These are phyloP conservation scores for Nymphalis c-album DNA, from an alignment of 2,888 invertebrate species.

Conservation along the genomic window DNA sequence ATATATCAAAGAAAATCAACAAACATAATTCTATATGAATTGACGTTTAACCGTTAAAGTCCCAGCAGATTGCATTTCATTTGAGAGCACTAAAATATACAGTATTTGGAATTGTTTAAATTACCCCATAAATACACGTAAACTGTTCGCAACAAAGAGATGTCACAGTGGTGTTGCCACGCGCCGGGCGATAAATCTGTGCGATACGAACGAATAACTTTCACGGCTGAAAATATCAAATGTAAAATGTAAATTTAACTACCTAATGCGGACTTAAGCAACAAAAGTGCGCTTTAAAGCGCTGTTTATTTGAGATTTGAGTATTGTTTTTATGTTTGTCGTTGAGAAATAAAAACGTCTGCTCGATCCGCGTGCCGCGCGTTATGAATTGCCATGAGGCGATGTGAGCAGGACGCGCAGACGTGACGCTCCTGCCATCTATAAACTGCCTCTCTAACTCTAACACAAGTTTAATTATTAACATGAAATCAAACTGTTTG, in stretches of 20 bases:
- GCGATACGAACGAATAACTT: constrained; percentile 46
- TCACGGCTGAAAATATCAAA: constrained; percentile 79
- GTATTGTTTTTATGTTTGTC: constrained; percentile 76
- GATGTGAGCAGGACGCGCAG: constrained; percentile 40
- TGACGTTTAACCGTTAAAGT: constrained; percentile 32
- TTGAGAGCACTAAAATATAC: constrained; percentile 59
- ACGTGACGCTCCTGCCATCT: constrained; percentile 38
- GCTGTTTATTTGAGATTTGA: constrained; percentile 74
- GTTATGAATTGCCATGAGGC: constrained; percentile 72
- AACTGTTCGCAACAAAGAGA: constrained; percentile 69
- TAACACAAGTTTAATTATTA: background rate
- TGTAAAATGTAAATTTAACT: constrained; percentile 80
- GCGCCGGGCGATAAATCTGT: constrained; percentile 66
- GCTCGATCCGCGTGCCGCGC: constrained; percentile 48
- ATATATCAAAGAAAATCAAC: background rate
- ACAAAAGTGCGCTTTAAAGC: constrained; percentile 69
- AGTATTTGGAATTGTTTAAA: constrained; percentile 67
- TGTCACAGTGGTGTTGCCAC: constrained; percentile 51
- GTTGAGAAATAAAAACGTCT: constrained; percentile 78
- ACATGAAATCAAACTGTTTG: background rate
- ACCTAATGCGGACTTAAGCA: constrained; percentile 74
- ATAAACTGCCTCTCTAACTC: background rate
- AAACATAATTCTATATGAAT: constrained; percentile 27
- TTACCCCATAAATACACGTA: constrained; percentile 73
- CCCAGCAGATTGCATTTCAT: constrained; percentile 49